phyloP scores from a whole-genome alignment of 1,140 invertebrate species.

The Drosophila quadrilineata region DNA sequence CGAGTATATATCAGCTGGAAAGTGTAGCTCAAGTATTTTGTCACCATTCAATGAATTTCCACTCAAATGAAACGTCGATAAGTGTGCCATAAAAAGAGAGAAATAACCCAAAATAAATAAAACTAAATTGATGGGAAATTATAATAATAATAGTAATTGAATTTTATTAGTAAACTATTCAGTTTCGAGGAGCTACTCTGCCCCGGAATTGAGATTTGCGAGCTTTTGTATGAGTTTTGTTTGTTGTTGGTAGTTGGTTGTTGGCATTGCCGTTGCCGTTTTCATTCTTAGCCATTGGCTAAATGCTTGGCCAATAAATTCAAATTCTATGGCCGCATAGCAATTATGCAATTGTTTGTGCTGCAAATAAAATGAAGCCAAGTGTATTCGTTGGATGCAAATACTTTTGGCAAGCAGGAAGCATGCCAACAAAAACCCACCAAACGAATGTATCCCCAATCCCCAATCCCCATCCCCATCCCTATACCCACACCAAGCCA shows the following conservation, averaged over 20 bases:
- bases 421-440: constrained; percentile 8
- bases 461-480: too few relatives aligned
- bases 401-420: constrained; percentile 43
- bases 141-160: constrained; percentile 52
- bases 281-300: background rate
- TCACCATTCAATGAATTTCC: constrained; percentile 48
- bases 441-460: too few relatives aligned
- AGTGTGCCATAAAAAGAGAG: constrained; percentile 24
- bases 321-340: constrained; percentile 46
- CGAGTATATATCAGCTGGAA: constrained; percentile 45
- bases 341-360: constrained; percentile 80
- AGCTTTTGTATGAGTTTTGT: constrained; percentile 27
- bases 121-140: background rate
- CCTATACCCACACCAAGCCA: constrained; percentile 25
- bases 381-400: constrained; percentile 45
- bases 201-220: constrained; percentile 39
- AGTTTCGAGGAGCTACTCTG: constrained; percentile 18
- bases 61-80: constrained; percentile 18
- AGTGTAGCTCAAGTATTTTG: constrained; percentile 49
- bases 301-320: constrained; percentile 58
- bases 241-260: constrained; percentile 8
- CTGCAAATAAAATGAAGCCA: constrained; percentile 69
- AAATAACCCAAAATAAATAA: background rate
- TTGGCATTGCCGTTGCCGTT: background rate
- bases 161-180: constrained; percentile 23